Percentiles rank a stretch among this genome's conserved stretches.
These are phyloP conservation scores for Sinonovacula constricta DNA, from an alignment of 1,140 invertebrate genomes.

Conservation along the genomic window DNA sequence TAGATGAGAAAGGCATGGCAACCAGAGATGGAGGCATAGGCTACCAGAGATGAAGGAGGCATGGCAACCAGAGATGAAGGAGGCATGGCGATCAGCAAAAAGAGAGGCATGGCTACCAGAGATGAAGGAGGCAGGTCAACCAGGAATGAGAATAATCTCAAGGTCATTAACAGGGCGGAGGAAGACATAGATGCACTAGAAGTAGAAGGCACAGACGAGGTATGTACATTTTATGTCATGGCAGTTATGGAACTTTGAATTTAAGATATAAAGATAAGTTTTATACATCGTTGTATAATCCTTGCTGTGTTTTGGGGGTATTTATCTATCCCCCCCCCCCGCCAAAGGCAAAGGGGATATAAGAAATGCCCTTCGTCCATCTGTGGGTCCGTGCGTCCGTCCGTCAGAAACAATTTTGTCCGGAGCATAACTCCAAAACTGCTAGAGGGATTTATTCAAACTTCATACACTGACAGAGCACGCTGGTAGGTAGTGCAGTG, in stretches of 20 bases:
- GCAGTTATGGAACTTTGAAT: slow-evolving; percentile 8
- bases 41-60: slow-evolving; percentile 8
- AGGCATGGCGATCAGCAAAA: slow-evolving; percentile 8
- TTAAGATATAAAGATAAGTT: slow-evolving; percentile 13
- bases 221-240: slow-evolving; percentile 11
- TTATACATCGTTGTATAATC: slow-evolving; percentile 13
- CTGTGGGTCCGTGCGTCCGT: too few species aligned
- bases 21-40: slow-evolving; percentile 9
- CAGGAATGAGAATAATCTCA: too few species aligned
- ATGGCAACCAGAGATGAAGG: slow-evolving; percentile 9
- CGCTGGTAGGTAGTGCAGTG: too few species aligned
- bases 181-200: slow-evolving; percentile 7
- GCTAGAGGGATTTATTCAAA: too few species aligned
- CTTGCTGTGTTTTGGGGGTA: background rate
- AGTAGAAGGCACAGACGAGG: slow-evolving; percentile 3
- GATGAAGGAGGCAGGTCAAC: background rate
- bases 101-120: slow-evolving; percentile 13
- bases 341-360: too few species aligned
- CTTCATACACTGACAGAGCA: too few species aligned
- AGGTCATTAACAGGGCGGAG: background rate
- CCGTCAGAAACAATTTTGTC: too few species aligned
- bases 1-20: slow-evolving; percentile 5
- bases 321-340: too few species aligned
- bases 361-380: too few species aligned
- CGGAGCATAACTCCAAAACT: too few species aligned